A percentile compares a stretch with the other conserved stretches of the same genome.
Conservation (phyloP, 2,888 invertebrate genomes). For the Dinocampus coccinellae region DNA sequence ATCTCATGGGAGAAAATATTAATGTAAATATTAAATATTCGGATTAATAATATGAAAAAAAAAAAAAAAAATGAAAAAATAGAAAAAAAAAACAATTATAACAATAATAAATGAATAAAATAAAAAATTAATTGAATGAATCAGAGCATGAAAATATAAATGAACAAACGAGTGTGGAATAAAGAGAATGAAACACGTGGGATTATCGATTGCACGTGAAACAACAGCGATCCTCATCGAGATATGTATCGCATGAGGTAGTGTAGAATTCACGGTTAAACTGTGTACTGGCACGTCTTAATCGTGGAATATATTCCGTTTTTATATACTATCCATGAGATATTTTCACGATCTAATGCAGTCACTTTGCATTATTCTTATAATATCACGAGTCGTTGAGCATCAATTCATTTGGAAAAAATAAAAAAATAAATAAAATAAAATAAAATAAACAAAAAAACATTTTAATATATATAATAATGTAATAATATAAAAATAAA, state of each 20-base stretch:
- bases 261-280: constrained; percentile 44
- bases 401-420: constrained; percentile 4
- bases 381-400: constrained; percentile 20
- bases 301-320: constrained; percentile 46
- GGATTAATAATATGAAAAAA: too few relatives aligned
- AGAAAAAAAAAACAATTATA: too few relatives aligned
- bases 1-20: too few relatives aligned
- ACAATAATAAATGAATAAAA: neutral
- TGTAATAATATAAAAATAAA: too few relatives aligned
- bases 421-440: too few relatives aligned
- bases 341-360: constrained; percentile 34
- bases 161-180: neutral
- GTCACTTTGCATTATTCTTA: constrained; percentile 24
- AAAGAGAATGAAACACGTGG: neutral
- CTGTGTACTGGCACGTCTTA: constrained; percentile 44
- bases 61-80: too few relatives aligned
- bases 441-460: neutral
- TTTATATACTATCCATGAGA: constrained; percentile 14
- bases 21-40: too few relatives aligned
- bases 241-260: constrained; percentile 30
- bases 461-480: neutral
- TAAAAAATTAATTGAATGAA: neutral
- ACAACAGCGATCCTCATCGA: constrained; percentile 25
- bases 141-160: constrained; percentile 5
- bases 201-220: constrained; percentile 13